These are phyloP conservation scores for Ceryle rudis DNA, from an alignment of 2,797 vertebrate species.

Conservation along the genomic window DNA sequence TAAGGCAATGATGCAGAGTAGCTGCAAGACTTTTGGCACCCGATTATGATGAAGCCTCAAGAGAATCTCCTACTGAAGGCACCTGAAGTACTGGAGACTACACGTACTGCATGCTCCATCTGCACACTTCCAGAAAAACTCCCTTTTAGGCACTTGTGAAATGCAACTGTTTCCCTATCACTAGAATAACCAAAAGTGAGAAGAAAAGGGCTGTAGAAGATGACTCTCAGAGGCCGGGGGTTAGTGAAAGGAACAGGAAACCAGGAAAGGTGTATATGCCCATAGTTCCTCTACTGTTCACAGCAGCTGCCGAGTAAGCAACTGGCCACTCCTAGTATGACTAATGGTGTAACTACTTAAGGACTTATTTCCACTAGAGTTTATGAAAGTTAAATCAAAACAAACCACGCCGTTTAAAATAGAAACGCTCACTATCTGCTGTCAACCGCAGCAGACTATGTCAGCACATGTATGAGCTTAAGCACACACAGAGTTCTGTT, in stretches of 20 bases:
- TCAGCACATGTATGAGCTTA: neutral
- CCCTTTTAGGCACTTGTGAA: neutral
- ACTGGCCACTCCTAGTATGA: constrained; percentile 10
- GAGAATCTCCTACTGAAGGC: neutral
- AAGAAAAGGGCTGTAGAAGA: neutral
- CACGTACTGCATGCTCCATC: neutral
- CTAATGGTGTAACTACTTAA: constrained; percentile 7
- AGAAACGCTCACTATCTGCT: neutral
- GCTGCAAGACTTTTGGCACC: neutral
- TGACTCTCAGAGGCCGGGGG: neutral
- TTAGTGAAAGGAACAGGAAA: neutral
- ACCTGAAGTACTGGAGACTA: neutral
- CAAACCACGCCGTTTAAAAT: neutral
- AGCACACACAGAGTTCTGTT: neutral
- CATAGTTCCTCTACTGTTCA: neutral
- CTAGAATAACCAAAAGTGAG: neutral
- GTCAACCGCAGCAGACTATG: neutral
- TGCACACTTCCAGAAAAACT: neutral
- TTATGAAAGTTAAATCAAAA: constrained; percentile 24
- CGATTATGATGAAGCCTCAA: neutral
- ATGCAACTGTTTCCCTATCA: neutral
- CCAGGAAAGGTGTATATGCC: neutral
- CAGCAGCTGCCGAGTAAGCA: neutral
- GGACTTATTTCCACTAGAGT: neutral
- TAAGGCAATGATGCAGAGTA: neutral